phyloP scores from a whole-genome alignment of 2,888 invertebrate genomes.

The Melanargia galathea region DNA sequence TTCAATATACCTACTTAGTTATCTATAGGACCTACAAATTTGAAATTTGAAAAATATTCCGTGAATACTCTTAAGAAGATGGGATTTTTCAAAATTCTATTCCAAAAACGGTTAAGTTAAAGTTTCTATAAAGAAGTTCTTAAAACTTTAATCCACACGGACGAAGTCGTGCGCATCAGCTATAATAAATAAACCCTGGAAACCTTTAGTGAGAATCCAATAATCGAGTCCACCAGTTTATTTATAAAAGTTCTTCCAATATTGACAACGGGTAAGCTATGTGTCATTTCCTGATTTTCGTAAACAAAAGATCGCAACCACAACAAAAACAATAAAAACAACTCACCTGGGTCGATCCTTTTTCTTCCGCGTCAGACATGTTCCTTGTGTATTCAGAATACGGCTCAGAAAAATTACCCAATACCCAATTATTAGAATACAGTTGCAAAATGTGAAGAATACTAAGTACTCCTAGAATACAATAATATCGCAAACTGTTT shows the following conservation, averaged over 20 bases:
- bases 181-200: not conserved
- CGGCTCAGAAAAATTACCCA: not conserved
- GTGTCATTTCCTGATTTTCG: not conserved
- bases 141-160: no score
- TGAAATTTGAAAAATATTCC: no score
- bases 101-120: no score
- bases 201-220: no score
- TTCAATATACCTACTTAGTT: no score
- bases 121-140: no score
- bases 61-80: no score
- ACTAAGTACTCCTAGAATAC: not conserved
- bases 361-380: conserved; percentile 64
- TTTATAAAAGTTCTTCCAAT: no score
- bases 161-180: no score
- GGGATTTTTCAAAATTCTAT: no score
- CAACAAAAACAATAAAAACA: conserved; percentile 6
- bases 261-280: not conserved
- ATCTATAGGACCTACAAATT: no score
- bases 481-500: conserved; percentile 10
- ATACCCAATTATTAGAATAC: not conserved
- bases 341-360: conserved; percentile 63
- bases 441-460: not conserved
- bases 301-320: not conserved
- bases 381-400: not conserved
- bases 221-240: no score